Evolutionary conservation across 1,140 invertebrate species (phyloP).

Genomic region (Neodiprion lecontei): DNA sequence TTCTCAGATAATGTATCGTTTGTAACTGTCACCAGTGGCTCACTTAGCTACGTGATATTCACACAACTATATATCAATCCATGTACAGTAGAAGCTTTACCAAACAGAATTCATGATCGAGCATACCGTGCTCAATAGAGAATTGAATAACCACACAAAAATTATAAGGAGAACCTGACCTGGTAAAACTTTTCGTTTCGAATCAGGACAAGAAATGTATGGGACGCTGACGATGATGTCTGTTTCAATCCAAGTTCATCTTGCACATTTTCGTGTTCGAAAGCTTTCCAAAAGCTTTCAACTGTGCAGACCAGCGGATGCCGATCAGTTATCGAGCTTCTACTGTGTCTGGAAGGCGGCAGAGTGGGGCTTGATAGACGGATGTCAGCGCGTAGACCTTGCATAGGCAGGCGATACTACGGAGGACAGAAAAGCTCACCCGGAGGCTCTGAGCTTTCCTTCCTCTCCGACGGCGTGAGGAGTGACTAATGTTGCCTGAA

Average conservation of each 20-base stretch:
- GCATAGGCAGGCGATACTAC: background rate
- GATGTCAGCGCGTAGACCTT: background rate
- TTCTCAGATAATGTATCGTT: conserved; percentile 58
- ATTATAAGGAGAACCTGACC: background rate
- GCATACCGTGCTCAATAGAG: background rate
- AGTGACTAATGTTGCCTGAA: conserved; percentile 50
- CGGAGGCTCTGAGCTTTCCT: conserved; percentile 16
- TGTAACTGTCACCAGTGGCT: conserved; percentile 51
- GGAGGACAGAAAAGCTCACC: background rate
- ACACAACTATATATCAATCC: no score
- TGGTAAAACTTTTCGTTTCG: no score
- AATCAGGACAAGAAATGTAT: no score
- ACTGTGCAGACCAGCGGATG: no score
- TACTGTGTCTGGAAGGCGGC: background rate
- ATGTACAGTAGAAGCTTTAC: no score
- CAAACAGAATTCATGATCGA: background rate
- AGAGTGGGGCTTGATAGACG: background rate
- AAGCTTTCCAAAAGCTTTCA: no score
- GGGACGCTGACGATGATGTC: no score
- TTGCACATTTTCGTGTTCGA: no score
- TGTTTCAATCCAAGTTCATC: no score
- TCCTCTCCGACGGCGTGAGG: conserved; percentile 32
- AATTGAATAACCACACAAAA: background rate
- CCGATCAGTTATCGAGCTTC: no score
- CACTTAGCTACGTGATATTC: background rate